phyloP scores from a whole-genome alignment of 2,797 vertebrate species.

The Discoglossus pictus region DNA sequence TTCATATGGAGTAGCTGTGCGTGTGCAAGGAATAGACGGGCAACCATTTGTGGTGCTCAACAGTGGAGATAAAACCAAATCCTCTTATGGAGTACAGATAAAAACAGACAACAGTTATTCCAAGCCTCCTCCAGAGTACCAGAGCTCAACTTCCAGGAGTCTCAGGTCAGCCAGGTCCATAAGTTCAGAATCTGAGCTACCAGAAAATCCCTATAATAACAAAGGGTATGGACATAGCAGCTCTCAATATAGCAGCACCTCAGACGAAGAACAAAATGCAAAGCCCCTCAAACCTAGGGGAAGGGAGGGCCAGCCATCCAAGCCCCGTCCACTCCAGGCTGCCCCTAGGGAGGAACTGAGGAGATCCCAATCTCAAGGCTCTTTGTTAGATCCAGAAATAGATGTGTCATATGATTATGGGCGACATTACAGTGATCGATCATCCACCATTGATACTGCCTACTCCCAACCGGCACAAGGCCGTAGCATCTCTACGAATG shows the following conservation, averaged over 20 bases:
- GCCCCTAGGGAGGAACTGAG: constrained; percentile 65
- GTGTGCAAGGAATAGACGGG: constrained; percentile 91
- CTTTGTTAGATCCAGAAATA: constrained; percentile 59
- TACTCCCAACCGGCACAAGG: background rate
- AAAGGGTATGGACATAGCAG: constrained; percentile 1
- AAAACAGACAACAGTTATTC: constrained; percentile 54
- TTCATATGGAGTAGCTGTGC: constrained; percentile 86
- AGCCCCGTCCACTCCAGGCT: constrained; percentile 8
- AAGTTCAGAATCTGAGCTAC: constrained; percentile 61
- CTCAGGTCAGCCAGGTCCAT: constrained; percentile 7
- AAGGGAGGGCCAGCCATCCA: constrained; percentile 5
- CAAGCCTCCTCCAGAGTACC: background rate
- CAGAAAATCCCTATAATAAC: constrained; percentile 59
- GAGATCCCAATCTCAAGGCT: constrained; percentile 84
- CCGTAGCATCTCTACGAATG: constrained; percentile 54
- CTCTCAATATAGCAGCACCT: constrained; percentile 59
- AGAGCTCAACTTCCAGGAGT: background rate
- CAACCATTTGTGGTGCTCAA: constrained; percentile 95
- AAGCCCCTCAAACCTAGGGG: background rate
- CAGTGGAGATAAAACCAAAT: constrained; percentile 84
- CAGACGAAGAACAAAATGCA: constrained; percentile 60
- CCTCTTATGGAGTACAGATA: constrained; percentile 91
- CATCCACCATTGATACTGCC: background rate
- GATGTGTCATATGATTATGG: background rate
- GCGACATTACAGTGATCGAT: background rate